Evolutionary conservation across 2,888 invertebrate species (phyloP).

Genomic region (Amphipyra tragopoginis): DNA sequence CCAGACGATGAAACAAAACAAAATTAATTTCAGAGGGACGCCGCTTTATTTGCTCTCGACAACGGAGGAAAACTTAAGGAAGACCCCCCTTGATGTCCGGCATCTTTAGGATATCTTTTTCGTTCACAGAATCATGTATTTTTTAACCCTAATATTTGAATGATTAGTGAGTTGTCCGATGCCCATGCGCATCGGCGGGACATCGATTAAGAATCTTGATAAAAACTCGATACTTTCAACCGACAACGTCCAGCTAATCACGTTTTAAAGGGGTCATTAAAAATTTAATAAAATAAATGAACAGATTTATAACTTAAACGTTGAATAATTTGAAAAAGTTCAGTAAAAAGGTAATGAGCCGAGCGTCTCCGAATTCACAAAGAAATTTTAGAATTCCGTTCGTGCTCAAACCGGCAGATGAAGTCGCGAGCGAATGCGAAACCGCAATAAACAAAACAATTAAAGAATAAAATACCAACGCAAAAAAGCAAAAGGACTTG

Average conservation of each 20-base stretch:
- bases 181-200: constrained; percentile 70
- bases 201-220: constrained; percentile 75
- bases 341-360: constrained; percentile 58
- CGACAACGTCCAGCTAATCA: constrained; percentile 62
- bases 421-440: constrained; percentile 67
- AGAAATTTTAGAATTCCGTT: constrained; percentile 64
- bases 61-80: constrained; percentile 74
- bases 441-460: constrained; percentile 79
- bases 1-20: constrained; percentile 89
- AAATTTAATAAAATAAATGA: constrained; percentile 59
- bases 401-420: constrained; percentile 59
- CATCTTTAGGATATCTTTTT: constrained; percentile 80
- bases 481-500: constrained; percentile 69
- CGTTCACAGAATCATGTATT: constrained; percentile 75
- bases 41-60: constrained; percentile 84
- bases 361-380: constrained; percentile 58
- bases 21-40: constrained; percentile 88
- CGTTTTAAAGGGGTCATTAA: constrained; percentile 63
- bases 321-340: constrained; percentile 44
- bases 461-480: constrained; percentile 74
- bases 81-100: constrained; percentile 86
- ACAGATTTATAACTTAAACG: constrained; percentile 31
- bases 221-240: constrained; percentile 65
- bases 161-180: constrained; percentile 80
- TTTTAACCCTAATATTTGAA: constrained; percentile 77